Evolutionary conservation across 1,140 invertebrate species (phyloP).

Genomic region (Drosophila sturtevanti): DNA sequence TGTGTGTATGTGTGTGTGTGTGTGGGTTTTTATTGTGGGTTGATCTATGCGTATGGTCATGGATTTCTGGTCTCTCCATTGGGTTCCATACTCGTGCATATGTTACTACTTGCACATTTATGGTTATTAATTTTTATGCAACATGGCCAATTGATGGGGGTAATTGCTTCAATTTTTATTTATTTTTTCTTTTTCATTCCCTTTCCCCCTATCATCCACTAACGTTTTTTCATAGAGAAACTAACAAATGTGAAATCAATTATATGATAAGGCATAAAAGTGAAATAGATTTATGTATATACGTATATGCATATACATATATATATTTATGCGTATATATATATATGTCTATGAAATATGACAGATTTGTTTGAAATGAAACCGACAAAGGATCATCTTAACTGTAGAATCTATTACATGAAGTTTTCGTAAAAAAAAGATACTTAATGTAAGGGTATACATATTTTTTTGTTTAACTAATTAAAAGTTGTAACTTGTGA

Average conservation of each 20-base stretch:
- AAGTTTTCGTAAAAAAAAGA: too few species aligned
- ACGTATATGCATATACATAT: too few species aligned
- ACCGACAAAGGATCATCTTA: too few species aligned
- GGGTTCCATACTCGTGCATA: constrained; percentile 27
- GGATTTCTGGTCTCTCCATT: constrained; percentile 8
- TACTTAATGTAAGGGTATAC: too few species aligned
- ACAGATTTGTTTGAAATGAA: too few species aligned
- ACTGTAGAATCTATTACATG: too few species aligned
- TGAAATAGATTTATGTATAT: neutral
- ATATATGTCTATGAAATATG: too few species aligned
- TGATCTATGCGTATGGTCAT: constrained; percentile 50
- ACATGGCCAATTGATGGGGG: constrained; percentile 66
- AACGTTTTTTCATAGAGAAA: neutral
- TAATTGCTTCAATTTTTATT: constrained; percentile 63
- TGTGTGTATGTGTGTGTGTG: neutral
- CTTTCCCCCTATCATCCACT: neutral
- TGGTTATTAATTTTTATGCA: constrained; percentile 73
- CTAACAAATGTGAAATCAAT: constrained; percentile 48
- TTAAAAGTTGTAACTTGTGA: too few species aligned
- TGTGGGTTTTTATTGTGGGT: neutral
- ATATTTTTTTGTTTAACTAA: too few species aligned
- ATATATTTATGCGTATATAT: too few species aligned
- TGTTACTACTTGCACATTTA: constrained; percentile 62
- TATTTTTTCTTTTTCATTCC: neutral
- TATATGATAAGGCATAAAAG: constrained; percentile 12